Conservation (phyloP, 2,797 vertebrate genomes). For the Mycteria americana region DNA sequence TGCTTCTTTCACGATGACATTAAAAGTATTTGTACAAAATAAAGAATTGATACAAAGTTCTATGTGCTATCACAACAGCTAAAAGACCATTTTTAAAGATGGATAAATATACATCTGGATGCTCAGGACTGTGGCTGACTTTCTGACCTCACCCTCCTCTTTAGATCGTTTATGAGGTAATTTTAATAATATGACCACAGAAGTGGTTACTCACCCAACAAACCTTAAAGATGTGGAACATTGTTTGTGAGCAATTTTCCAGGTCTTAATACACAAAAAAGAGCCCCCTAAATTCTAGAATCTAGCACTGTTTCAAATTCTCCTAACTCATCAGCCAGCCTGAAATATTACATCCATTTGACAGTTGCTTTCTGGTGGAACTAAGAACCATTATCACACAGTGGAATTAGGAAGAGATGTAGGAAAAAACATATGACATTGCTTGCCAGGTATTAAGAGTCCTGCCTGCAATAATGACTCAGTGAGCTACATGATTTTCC, state of each 20-base stretch:
- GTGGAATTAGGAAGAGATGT: neutral
- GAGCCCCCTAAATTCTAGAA: neutral
- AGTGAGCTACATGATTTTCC: neutral
- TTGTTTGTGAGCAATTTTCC: neutral
- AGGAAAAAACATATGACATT: neutral
- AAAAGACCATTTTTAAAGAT: neutral
- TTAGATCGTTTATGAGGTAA: neutral
- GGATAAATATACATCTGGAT: neutral
- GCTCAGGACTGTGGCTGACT: neutral
- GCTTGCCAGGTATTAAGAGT: neutral
- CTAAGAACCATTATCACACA: neutral
- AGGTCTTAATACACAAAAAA: neutral
- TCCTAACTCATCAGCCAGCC: neutral
- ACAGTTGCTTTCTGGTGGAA: neutral
- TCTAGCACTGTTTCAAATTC: neutral
- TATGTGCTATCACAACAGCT: neutral
- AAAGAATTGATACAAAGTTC: rapidly evolving
- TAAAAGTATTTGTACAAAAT: neutral
- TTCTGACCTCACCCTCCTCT: neutral
- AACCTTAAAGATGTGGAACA: neutral
- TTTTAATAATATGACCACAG: neutral
- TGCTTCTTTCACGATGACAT: neutral
- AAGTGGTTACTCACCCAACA: neutral
- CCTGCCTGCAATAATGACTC: neutral
- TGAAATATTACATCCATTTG: neutral